Conservation (phyloP, 2,797 vertebrate species). For the Miichthys miiuy region DNA sequence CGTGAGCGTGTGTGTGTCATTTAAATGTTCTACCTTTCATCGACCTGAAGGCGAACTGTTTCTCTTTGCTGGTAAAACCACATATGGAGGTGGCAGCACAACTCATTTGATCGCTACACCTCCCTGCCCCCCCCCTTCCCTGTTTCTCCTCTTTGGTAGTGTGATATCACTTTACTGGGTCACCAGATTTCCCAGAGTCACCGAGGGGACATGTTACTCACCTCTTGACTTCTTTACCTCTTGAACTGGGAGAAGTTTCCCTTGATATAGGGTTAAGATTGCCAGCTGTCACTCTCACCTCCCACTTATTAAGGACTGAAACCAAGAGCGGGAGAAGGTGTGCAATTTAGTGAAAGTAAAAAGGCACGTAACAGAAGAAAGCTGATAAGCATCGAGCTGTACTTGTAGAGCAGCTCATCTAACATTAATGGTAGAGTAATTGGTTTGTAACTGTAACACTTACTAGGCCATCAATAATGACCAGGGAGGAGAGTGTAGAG, state of each 20-base stretch:
- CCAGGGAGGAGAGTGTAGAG: constrained; percentile 76
- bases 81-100: constrained; percentile 63
- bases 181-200: constrained; percentile 86
- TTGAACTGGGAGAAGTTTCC: constrained; percentile 79
- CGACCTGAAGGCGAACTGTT: constrained; percentile 63
- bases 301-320: constrained; percentile 69
- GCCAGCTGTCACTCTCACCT: constrained; percentile 83
- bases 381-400: constrained; percentile 82
- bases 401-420: constrained; percentile 85
- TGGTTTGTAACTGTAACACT: constrained; percentile 90
- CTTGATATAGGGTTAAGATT: constrained; percentile 63
- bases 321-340: constrained; percentile 43
- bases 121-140: constrained; percentile 31
- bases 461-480: constrained; percentile 88
- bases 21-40: constrained; percentile 61
- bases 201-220: constrained; percentile 75
- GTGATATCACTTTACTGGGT: constrained; percentile 85
- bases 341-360: constrained; percentile 79
- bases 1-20: constrained; percentile 10
- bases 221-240: constrained; percentile 85
- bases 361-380: constrained; percentile 62
- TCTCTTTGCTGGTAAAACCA: constrained; percentile 58
- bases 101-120: constrained; percentile 61
- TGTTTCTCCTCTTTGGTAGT: constrained; percentile 57
- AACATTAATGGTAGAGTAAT: constrained; percentile 90